Evolutionary conservation across 2,888 invertebrate species (phyloP).

Genomic region (Myopa tessellatipennis): DNA sequence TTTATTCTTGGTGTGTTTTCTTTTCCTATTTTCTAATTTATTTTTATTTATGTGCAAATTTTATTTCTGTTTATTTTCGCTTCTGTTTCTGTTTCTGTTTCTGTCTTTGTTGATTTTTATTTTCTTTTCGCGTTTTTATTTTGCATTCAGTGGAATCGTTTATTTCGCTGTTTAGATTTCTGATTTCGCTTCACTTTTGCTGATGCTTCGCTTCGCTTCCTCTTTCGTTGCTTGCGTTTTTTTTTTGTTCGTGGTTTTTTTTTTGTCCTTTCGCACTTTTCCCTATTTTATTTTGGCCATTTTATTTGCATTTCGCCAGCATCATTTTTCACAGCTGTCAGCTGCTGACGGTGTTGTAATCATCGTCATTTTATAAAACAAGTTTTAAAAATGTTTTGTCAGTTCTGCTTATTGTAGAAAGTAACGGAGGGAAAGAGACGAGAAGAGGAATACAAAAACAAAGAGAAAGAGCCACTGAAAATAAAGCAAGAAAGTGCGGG

Average conservation of each 20-base stretch:
- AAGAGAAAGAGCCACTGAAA: background rate
- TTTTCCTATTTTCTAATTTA: background rate
- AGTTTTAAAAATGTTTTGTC: conserved; percentile 31
- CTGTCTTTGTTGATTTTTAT: background rate
- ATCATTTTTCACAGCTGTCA: conserved; percentile 12
- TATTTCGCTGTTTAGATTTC: conserved; percentile 15
- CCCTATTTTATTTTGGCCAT: background rate
- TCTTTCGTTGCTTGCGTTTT: background rate
- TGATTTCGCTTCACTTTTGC: conserved; percentile 14
- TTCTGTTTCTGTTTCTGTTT: background rate
- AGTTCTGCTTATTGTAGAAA: conserved; percentile 22
- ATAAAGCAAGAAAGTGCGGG: background rate
- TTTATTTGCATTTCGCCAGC: conserved; percentile 11
- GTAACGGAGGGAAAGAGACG: background rate
- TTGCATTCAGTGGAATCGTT: conserved; percentile 14
- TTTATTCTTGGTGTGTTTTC: background rate
- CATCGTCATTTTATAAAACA: conserved; percentile 24
- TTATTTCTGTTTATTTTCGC: background rate
- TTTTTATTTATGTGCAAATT: background rate
- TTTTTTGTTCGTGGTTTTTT: background rate
- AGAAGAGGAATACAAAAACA: background rate
- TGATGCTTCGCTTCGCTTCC: background rate
- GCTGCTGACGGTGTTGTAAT: conserved; percentile 27
- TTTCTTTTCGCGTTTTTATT: background rate
- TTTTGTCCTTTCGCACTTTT: background rate